Percentiles rank a stretch among this genome's conserved stretches.
Conservation (phyloP, 1,140 invertebrate species). For the Pseudomyrmex cubaensis region DNA sequence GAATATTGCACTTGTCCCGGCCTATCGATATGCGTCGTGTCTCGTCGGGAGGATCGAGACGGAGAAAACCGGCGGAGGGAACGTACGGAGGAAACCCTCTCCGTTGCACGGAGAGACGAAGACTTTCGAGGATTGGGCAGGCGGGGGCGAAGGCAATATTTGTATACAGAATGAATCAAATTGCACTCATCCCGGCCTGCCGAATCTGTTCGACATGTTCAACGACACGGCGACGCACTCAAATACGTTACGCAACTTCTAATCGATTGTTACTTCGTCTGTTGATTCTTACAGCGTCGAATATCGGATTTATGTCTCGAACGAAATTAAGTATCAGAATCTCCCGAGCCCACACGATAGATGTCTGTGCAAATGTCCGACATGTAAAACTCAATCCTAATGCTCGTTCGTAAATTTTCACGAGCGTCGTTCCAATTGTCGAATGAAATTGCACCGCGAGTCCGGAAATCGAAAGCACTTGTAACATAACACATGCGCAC, state of each 20-base stretch:
- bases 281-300: too few relatives aligned
- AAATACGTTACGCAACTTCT: too few relatives aligned
- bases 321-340: too few relatives aligned
- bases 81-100: neutral
- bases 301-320: neutral
- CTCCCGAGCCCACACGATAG: too few relatives aligned
- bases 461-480: too few relatives aligned
- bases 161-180: slow-evolving; percentile 79
- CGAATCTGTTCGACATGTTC: slow-evolving; percentile 77
- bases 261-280: neutral
- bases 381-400: too few relatives aligned
- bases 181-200: slow-evolving; percentile 85
- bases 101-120: neutral
- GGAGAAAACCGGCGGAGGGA: slow-evolving; percentile 29
- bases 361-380: too few relatives aligned
- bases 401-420: too few relatives aligned
- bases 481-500: too few relatives aligned
- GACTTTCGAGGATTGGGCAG: slow-evolving; percentile 75
- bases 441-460: too few relatives aligned
- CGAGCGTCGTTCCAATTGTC: too few relatives aligned
- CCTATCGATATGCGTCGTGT: slow-evolving; percentile 83
- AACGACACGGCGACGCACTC: slow-evolving; percentile 6
- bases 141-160: slow-evolving; percentile 83
- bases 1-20: slow-evolving; percentile 86
- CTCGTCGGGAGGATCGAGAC: slow-evolving; percentile 58